Conservation (phyloP, 92 coral and sea anemone genomes). For the Micromussa lordhowensis region DNA sequence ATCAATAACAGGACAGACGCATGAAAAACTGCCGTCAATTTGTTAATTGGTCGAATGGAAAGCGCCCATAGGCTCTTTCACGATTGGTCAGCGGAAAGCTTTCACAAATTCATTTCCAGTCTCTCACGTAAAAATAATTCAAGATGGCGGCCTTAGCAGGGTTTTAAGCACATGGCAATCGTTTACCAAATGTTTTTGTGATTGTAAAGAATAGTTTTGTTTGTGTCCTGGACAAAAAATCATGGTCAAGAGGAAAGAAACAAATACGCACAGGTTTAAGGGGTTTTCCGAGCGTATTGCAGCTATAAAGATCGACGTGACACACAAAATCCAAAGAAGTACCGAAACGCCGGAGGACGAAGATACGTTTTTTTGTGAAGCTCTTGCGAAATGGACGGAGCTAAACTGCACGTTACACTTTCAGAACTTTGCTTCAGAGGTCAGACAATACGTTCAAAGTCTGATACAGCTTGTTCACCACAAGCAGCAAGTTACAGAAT, state of each 20-base stretch:
- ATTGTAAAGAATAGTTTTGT: background rate
- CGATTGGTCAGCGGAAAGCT: background rate
- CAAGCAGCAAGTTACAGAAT: conserved; percentile 64
- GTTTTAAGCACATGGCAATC: conserved; percentile 23
- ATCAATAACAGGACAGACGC: too few relatives aligned
- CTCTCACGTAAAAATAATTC: conserved; percentile 8
- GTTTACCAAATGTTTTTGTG: background rate
- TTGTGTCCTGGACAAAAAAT: too few relatives aligned
- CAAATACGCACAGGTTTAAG: conserved; percentile 85
- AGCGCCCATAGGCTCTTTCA: too few relatives aligned
- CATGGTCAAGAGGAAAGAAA: conserved; percentile 83
- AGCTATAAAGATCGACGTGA: conserved; percentile 84
- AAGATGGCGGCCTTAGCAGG: conserved; percentile 25
- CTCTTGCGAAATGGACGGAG: conserved; percentile 88
- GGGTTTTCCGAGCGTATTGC: conserved; percentile 94
- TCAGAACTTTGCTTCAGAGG: conserved; percentile 75
- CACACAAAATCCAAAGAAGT: conserved; percentile 83
- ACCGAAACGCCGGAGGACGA: conserved; percentile 86
- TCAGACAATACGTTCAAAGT: conserved; percentile 77
- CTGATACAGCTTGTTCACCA: conserved; percentile 90
- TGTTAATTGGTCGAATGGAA: too few relatives aligned
- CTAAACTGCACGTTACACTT: conserved; percentile 92
- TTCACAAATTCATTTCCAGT: conserved; percentile 7
- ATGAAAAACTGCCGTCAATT: too few relatives aligned
- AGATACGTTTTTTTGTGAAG: conserved; percentile 89